Percentiles rank a stretch among this genome's conserved stretches.
Conservation (phyloP, 2,797 vertebrate species). For the Platyrinchus mystaceus region DNA sequence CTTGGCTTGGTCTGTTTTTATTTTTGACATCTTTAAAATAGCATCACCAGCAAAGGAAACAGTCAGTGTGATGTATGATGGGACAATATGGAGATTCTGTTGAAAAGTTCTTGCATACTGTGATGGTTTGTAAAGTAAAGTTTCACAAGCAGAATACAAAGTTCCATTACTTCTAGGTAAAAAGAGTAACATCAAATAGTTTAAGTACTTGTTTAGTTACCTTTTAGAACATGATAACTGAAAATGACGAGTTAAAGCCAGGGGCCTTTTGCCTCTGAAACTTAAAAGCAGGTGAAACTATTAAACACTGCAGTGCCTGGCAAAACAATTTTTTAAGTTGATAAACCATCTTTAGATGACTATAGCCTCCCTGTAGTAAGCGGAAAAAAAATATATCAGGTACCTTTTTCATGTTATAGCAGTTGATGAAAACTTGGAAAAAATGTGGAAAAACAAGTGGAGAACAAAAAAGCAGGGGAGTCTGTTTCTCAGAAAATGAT, state of each 20-base stretch:
- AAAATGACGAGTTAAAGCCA: background rate
- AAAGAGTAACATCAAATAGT: background rate
- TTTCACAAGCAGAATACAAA: background rate
- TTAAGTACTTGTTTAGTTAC: background rate
- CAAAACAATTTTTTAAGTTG: background rate
- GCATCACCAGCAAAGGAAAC: background rate
- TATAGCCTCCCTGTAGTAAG: background rate
- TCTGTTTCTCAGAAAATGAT: background rate
- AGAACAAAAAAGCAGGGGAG: background rate
- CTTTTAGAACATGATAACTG: background rate
- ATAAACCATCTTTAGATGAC: background rate
- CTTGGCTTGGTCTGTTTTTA: background rate
- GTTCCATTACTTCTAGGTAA: background rate
- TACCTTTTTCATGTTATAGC: background rate
- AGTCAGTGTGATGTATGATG: background rate
- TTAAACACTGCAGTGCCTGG: background rate
- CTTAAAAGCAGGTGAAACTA: background rate
- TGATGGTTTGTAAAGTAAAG: too few relatives aligned
- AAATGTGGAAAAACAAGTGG: background rate
- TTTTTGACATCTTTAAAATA: background rate
- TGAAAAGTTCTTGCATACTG: background rate
- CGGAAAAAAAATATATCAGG: background rate
- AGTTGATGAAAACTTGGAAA: background rate
- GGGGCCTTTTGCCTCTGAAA: background rate
- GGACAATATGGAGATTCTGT: background rate